These are phyloP conservation scores for Emydoidea blandingii DNA, from an alignment of 2,797 vertebrate species.

Conservation along the genomic window DNA sequence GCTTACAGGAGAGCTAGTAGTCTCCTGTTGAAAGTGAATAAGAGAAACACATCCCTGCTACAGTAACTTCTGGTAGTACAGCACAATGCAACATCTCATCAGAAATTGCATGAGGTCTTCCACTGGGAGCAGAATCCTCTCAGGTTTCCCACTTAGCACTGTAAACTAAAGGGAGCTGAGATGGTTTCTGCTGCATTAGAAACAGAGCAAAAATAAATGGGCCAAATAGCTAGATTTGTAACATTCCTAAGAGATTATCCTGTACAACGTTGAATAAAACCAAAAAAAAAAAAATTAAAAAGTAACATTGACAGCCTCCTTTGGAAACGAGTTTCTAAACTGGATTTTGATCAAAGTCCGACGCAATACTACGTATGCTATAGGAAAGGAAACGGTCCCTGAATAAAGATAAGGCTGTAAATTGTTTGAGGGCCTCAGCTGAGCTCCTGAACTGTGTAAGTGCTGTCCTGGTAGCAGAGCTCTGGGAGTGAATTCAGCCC, in stretches of 20 bases:
- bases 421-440: slow-evolving; percentile 33
- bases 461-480: slow-evolving; percentile 57
- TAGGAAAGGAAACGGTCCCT: slow-evolving; percentile 46
- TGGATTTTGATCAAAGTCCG: slow-evolving; percentile 50
- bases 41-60: slow-evolving; percentile 4
- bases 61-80: not conserved
- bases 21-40: slow-evolving; percentile 18
- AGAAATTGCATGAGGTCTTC: not conserved
- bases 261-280: slow-evolving; percentile 50
- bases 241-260: slow-evolving; percentile 57
- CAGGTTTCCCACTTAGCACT: slow-evolving; percentile 41
- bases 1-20: slow-evolving; percentile 25
- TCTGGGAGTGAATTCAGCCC: slow-evolving; percentile 36
- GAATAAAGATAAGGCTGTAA: slow-evolving; percentile 62
- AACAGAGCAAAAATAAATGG: slow-evolving; percentile 67
- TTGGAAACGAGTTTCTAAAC: slow-evolving; percentile 64
- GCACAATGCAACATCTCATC: not conserved
- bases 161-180: slow-evolving; percentile 47
- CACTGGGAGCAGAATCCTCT: slow-evolving; percentile 33
- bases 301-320: slow-evolving; percentile 60
- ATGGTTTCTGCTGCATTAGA: slow-evolving; percentile 31
- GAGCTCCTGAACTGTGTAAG: slow-evolving; percentile 49
- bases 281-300: slow-evolving; percentile 68
- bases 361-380: slow-evolving; percentile 30
- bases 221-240: slow-evolving; percentile 57